A percentile compares a stretch with the other conserved stretches of the same genome.
phyloP scores from a whole-genome alignment of 92 coral and sea anemone genomes.

The Heliopora coerulea region DNA sequence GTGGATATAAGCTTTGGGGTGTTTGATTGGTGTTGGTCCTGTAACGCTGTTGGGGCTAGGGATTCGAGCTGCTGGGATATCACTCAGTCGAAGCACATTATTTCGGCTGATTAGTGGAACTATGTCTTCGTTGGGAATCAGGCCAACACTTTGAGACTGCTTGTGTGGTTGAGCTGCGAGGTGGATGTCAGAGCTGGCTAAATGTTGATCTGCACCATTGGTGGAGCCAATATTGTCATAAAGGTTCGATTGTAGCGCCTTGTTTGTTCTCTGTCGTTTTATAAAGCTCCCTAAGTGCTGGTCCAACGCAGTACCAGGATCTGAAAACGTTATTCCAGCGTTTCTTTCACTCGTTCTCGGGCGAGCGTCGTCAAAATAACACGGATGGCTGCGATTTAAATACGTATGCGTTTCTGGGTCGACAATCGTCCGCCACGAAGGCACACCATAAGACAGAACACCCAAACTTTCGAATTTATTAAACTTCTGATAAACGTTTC shows the following conservation, averaged over 20 bases:
- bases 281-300: conserved; percentile 67
- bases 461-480: conserved; percentile 75
- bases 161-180: not conserved
- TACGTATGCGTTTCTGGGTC: conserved; percentile 79
- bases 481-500: not conserved
- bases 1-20: not conserved
- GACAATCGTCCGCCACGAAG: conserved; percentile 91
- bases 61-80: not conserved
- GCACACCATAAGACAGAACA: conserved; percentile 89
- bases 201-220: not conserved
- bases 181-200: not conserved
- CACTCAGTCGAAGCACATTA: not conserved
- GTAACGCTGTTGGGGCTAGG: not conserved
- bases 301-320: conserved; percentile 87
- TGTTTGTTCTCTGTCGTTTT: conserved; percentile 13
- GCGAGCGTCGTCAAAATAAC: not conserved
- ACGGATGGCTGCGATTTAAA: conserved; percentile 65
- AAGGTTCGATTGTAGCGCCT: not conserved
- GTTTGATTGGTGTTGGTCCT: not conserved
- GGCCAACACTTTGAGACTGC: not conserved
- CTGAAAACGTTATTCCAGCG: conserved; percentile 66
- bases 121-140: not conserved
- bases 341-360: conserved; percentile 44
- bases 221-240: not conserved
- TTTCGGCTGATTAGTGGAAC: not conserved